Conservation (phyloP, 2,888 invertebrate species). For the Drosophila robusta region DNA sequence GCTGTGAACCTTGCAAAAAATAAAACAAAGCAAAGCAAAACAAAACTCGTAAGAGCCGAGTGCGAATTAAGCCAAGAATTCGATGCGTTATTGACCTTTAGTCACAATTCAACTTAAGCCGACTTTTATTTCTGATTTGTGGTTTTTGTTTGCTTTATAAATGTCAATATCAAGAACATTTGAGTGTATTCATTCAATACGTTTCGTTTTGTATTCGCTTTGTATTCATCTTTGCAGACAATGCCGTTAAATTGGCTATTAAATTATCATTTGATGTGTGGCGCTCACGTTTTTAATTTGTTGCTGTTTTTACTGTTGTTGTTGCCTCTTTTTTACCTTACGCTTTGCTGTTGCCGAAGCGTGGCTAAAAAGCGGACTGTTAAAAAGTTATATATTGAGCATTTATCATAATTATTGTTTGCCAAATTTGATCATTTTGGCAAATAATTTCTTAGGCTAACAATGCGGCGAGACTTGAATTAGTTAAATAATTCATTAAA, state of each 20-base stretch:
- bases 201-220: constrained; percentile 18
- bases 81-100: constrained; percentile 55
- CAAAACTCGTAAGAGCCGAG: constrained; percentile 16
- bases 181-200: constrained; percentile 24
- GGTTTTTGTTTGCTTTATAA: constrained; percentile 41
- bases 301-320: not conserved
- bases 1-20: constrained; percentile 41
- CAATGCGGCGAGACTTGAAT: constrained; percentile 13
- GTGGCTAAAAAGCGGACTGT: constrained; percentile 41
- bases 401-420: constrained; percentile 29
- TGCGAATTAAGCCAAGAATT: constrained; percentile 44
- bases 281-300: constrained; percentile 36
- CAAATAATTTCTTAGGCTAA: constrained; percentile 1
- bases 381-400: constrained; percentile 15
- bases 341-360: constrained; percentile 43
- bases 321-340: constrained; percentile 2
- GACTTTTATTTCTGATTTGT: constrained; percentile 4
- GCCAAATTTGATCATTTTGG: constrained; percentile 5
- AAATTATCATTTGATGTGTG: constrained; percentile 69
- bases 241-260: constrained; percentile 72
- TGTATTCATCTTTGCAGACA: constrained; percentile 53
- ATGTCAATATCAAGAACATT: constrained; percentile 68
- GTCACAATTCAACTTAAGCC: constrained; percentile 7
- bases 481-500: constrained; percentile 24
- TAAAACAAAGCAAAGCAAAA: not conserved